These are phyloP conservation scores for Stomatorhinus ivindoensis DNA, from an alignment of 2,113 vertebrate genomes.

Conservation along the genomic window DNA sequence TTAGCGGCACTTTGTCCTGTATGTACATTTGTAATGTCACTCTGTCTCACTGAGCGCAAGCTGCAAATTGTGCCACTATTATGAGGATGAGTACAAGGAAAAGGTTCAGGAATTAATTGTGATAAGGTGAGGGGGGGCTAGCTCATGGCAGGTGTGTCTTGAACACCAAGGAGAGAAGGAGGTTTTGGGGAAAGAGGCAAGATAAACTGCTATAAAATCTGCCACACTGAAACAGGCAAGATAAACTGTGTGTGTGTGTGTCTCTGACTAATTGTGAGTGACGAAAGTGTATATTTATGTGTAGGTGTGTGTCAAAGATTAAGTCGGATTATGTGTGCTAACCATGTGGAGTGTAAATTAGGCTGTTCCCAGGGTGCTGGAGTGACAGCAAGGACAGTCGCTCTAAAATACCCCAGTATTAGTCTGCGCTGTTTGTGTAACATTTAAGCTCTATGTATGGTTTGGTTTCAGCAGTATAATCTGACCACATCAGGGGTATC, in stretches of 20 bases:
- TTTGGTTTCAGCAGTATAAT: slow-evolving; percentile 8
- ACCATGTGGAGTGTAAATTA: slow-evolving; percentile 3
- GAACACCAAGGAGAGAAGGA: neutral
- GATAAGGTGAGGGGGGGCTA: slow-evolving; percentile 18
- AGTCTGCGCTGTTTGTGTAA: neutral
- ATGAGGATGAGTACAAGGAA: neutral
- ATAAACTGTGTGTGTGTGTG: neutral
- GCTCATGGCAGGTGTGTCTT: slow-evolving; percentile 23
- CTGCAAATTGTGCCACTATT: neutral
- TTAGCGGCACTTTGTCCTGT: neutral
- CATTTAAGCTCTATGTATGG: neutral
- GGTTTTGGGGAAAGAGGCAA: neutral
- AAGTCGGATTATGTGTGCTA: neutral
- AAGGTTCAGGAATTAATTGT: neutral
- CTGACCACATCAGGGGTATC: neutral
- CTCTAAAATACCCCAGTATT: neutral
- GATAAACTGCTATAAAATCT: no score
- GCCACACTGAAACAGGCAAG: neutral
- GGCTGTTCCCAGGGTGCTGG: neutral
- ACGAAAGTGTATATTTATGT: neutral
- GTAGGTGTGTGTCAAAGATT: slow-evolving; percentile 1
- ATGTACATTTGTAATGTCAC: neutral
- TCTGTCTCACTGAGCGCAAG: neutral
- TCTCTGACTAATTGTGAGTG: neutral
- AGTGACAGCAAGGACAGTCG: neutral